Percentiles rank a stretch among this genome's conserved stretches.
Evolutionary conservation across 2,797 vertebrate genomes (phyloP).

Genomic region (Dryobates pubescens): DNA sequence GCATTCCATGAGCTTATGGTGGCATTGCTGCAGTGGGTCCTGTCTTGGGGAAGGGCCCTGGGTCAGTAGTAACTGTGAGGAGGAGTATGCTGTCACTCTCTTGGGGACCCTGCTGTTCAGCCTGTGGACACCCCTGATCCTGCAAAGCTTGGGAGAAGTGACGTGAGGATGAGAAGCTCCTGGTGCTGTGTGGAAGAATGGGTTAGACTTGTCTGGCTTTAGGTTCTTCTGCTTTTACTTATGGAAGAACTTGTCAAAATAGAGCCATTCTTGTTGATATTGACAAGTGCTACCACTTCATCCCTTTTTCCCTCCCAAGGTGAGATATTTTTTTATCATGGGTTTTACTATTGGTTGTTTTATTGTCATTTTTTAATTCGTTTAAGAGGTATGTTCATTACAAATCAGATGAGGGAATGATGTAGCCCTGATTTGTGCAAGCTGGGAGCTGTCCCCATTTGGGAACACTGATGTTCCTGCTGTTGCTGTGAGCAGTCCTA

Average conservation of each 20-base stretch:
- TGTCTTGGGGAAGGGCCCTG: neutral
- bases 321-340: neutral
- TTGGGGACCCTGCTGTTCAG: neutral
- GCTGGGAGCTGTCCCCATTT: too few species aligned
- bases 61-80: neutral
- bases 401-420: neutral
- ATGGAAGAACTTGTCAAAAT: neutral
- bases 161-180: neutral
- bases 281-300: neutral
- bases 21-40: neutral
- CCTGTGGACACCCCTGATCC: neutral
- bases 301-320: neutral
- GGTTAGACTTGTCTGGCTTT: neutral
- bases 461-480: too few species aligned
- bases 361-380: neutral
- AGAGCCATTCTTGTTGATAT: neutral
- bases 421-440: neutral
- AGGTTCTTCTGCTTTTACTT: neutral
- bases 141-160: neutral
- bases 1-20: neutral
- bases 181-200: neutral
- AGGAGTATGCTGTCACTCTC: rapidly evolving
- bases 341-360: neutral
- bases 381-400: neutral
- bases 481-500: neutral